Percentiles rank a stretch among this genome's conserved stretches.
Evolutionary conservation across 2,888 invertebrate species (phyloP).

Genomic region (Sminthurides aquaticus): DNA sequence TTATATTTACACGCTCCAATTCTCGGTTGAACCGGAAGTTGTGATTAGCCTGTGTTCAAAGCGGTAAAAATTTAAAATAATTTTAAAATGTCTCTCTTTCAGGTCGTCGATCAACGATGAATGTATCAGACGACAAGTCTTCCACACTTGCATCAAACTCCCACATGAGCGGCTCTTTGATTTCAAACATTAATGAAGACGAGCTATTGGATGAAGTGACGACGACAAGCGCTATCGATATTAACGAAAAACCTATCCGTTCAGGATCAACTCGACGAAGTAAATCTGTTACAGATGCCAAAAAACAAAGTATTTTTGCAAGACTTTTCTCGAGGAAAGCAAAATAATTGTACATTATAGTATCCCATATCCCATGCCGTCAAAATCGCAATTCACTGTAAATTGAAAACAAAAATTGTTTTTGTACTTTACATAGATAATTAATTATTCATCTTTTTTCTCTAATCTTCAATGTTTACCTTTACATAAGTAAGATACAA

Average conservation of each 20-base stretch:
- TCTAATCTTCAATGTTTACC: no score
- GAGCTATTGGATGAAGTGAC: neutral
- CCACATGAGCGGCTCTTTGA: neutral
- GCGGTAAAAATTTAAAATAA: slow-evolving; percentile 1
- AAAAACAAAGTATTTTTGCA: slow-evolving; percentile 18
- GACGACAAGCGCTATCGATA: neutral
- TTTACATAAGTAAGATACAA: no score
- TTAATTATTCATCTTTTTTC: no score
- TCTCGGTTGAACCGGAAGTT: no score
- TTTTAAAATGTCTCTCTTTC: neutral
- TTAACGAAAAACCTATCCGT: neutral
- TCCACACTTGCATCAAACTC: slow-evolving; percentile 1
- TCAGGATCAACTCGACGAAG: slow-evolving; percentile 7
- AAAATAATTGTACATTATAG: slow-evolving; percentile 12
- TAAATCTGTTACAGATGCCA: slow-evolving; percentile 3
- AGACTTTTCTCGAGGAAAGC: slow-evolving; percentile 19
- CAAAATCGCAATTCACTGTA: no score
- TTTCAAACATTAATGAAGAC: neutral
- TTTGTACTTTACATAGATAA: no score
- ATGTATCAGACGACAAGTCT: neutral
- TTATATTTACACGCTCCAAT: no score
- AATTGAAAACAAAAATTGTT: no score
- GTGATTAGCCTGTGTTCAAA: no score
- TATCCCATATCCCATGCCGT: no score
- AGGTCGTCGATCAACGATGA: neutral